These are phyloP conservation scores for Anoplopoma fimbria DNA, from an alignment of 2,113 vertebrate species.

Conservation along the genomic window DNA sequence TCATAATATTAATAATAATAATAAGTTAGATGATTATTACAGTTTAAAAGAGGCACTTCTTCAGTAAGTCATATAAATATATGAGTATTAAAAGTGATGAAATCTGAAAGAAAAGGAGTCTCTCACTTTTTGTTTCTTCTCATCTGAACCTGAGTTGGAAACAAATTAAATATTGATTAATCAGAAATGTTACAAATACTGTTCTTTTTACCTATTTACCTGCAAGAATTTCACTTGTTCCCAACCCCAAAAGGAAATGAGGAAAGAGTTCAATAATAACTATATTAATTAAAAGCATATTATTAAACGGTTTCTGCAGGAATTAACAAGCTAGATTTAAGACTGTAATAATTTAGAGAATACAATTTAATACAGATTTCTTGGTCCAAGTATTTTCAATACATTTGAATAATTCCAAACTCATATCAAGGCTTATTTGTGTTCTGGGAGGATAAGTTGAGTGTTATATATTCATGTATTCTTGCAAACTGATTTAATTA, in stretches of 20 bases:
- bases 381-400: too few species aligned
- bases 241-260: background rate
- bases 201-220: too few species aligned
- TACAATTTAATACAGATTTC: too few species aligned
- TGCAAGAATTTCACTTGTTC: background rate
- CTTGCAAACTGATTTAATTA: too few species aligned
- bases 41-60: slow-evolving; percentile 51
- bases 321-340: background rate
- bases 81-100: background rate
- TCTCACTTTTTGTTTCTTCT: too few species aligned
- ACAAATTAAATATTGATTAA: background rate
- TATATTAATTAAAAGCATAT: background rate
- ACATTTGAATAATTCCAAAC: too few species aligned
- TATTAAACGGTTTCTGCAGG: background rate
- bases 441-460: too few species aligned
- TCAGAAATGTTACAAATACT: too few species aligned
- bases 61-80: background rate
- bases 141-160: too few species aligned
- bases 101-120: background rate
- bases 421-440: too few species aligned
- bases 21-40: background rate
- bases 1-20: slow-evolving; percentile 3
- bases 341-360: too few species aligned
- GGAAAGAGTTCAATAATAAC: background rate
- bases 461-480: too few species aligned